Percentiles rank a stretch among this genome's conserved stretches.
phyloP scores from a whole-genome alignment of 2,797 vertebrate genomes.

The Mastacembelus armatus region DNA sequence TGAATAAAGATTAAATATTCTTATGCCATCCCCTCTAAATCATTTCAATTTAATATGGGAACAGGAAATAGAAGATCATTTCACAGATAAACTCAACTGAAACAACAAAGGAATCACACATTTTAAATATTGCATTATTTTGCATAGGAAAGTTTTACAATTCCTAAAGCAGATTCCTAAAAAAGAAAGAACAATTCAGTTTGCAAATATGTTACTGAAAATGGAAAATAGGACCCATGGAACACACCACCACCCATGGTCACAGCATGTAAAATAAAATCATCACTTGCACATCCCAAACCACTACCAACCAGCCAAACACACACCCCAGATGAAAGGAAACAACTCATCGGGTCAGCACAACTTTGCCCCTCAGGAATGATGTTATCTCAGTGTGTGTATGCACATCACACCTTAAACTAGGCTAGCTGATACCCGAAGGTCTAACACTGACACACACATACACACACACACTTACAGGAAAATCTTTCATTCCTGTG shows the following conservation, averaged over 20 bases:
- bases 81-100: neutral
- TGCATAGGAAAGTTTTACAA: too few relatives aligned
- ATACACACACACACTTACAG: slow-evolving; percentile 13
- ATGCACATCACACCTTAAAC: slow-evolving; percentile 70
- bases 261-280: slow-evolving; percentile 28
- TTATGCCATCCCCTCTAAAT: neutral
- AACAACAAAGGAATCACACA: neutral
- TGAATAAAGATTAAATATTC: neutral
- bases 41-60: neutral
- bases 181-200: neutral
- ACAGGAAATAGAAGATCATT: neutral
- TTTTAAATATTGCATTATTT: too few relatives aligned
- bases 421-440: slow-evolving; percentile 73
- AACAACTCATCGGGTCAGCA: slow-evolving; percentile 78
- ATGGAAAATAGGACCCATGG: slow-evolving; percentile 2
- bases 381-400: slow-evolving; percentile 60
- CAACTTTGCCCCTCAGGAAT: slow-evolving; percentile 65
- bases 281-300: slow-evolving; percentile 32
- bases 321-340: slow-evolving; percentile 57
- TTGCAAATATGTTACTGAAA: slow-evolving; percentile 16
- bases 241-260: slow-evolving; percentile 29
- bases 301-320: slow-evolving; percentile 26
- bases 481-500: slow-evolving; percentile 23
- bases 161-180: neutral
- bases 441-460: slow-evolving; percentile 49